phyloP scores from a whole-genome alignment of 1,140 invertebrate species.

The Trichonephila clavipes region DNA sequence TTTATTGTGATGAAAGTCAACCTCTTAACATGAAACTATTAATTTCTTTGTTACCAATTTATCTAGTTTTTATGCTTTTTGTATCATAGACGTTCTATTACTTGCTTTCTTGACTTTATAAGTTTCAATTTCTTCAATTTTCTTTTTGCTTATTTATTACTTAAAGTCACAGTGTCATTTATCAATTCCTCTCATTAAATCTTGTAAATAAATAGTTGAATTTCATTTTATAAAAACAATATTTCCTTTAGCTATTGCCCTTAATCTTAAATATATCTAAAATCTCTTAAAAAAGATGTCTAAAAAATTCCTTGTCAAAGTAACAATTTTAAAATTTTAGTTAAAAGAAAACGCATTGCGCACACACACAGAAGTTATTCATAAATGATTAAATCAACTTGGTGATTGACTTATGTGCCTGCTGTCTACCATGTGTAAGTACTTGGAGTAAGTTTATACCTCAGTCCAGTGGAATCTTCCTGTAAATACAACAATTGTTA shows the following conservation, averaged over 20 bases:
- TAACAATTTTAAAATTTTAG: conserved; percentile 65
- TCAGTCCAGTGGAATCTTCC: conserved; percentile 12
- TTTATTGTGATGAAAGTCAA: background rate
- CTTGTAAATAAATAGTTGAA: background rate
- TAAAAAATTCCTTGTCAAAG: conserved; percentile 56
- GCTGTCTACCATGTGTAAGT: conserved; percentile 49
- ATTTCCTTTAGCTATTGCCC: background rate
- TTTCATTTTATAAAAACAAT: background rate
- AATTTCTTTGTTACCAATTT: background rate
- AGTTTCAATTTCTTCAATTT: background rate
- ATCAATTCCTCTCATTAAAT: background rate
- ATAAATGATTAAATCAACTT: conserved; percentile 23
- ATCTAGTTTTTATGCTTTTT: background rate
- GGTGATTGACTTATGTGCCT: conserved; percentile 23
- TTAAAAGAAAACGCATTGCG: conserved; percentile 42
- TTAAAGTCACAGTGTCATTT: background rate
- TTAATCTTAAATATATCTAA: conserved; percentile 5
- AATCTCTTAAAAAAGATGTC: conserved; percentile 19
- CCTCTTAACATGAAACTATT: background rate
- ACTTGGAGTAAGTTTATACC: conserved; percentile 61
- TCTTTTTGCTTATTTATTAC: background rate
- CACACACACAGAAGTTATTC: background rate
- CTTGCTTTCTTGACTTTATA: background rate
- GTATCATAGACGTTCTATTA: background rate
- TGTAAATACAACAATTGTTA: conserved; percentile 27